Conservation (phyloP, 2,797 vertebrate genomes). For the Pseudopleuronectes americanus region DNA sequence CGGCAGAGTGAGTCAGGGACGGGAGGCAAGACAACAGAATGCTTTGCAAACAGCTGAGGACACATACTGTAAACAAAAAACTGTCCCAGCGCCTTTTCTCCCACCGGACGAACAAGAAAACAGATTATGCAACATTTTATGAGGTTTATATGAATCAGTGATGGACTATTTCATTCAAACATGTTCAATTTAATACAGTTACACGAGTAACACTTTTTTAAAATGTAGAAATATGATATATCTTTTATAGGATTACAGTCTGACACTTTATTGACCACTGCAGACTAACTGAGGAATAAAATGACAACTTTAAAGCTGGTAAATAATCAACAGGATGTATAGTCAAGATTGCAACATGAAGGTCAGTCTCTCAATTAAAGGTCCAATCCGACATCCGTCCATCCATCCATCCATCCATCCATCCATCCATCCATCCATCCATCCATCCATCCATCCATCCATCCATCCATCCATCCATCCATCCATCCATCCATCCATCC, state of each 20-base stretch:
- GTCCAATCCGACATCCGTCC: background rate
- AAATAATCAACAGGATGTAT: background rate
- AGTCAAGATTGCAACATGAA: background rate
- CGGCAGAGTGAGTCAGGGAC: constrained; percentile 36
- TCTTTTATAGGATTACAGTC: background rate
- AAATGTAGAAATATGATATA: background rate
- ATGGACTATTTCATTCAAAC: background rate
- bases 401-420: too few species aligned
- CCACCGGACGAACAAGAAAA: constrained; percentile 2
- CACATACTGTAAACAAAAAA: constrained; percentile 12
- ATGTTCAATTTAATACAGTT: background rate
- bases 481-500: too few species aligned
- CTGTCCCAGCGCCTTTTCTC: background rate
- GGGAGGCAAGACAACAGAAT: constrained; percentile 42
- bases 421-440: too few species aligned
- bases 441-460: too few species aligned
- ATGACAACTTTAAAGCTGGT: background rate
- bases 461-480: too few species aligned
- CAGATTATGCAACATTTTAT: constrained; percentile 21
- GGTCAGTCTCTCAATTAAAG: background rate
- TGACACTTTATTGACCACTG: background rate
- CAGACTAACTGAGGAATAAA: background rate
- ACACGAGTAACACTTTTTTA: background rate
- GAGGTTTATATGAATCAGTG: constrained; percentile 16
- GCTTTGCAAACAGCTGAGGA: constrained; percentile 37